These are phyloP conservation scores for Phalacrocorax brasilianus DNA, from an alignment of 2,113 vertebrate species.

Conservation along the genomic window DNA sequence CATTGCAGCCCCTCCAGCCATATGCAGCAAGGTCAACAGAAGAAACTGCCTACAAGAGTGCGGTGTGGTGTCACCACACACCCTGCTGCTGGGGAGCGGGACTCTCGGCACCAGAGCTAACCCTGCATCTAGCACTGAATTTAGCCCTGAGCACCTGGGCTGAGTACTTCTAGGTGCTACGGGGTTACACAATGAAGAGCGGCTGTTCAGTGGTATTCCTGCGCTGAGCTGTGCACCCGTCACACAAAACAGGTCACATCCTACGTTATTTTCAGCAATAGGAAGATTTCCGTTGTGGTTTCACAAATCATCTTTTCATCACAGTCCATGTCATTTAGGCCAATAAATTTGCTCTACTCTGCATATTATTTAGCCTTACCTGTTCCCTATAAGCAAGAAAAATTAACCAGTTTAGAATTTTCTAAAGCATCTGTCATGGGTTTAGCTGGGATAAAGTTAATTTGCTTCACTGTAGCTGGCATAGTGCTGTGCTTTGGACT, in stretches of 20 bases:
- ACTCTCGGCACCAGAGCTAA: not conserved
- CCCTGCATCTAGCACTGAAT: not conserved
- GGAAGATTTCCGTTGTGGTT: not conserved
- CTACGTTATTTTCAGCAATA: not conserved
- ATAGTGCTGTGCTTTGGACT: too few relatives aligned
- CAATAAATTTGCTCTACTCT: not conserved
- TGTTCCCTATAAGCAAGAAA: not conserved
- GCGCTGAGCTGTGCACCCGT: not conserved
- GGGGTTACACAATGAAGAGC: not conserved
- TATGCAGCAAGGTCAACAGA: not conserved
- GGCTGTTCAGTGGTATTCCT: not conserved
- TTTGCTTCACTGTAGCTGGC: too few relatives aligned
- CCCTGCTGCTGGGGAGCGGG: not conserved
- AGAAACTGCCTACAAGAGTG: accelerated
- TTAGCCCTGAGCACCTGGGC: not conserved
- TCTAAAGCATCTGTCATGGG: not conserved
- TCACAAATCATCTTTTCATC: not conserved
- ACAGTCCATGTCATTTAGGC: not conserved
- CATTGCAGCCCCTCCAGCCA: not conserved
- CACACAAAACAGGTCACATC: not conserved
- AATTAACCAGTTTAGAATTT: not conserved
- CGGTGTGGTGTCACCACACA: not conserved
- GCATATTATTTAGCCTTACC: not conserved
- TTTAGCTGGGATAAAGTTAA: too few relatives aligned
- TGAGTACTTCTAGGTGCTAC: not conserved